These are phyloP conservation scores for Andrena haemorrhoa DNA, from an alignment of 2,888 invertebrate species.

Conservation along the genomic window DNA sequence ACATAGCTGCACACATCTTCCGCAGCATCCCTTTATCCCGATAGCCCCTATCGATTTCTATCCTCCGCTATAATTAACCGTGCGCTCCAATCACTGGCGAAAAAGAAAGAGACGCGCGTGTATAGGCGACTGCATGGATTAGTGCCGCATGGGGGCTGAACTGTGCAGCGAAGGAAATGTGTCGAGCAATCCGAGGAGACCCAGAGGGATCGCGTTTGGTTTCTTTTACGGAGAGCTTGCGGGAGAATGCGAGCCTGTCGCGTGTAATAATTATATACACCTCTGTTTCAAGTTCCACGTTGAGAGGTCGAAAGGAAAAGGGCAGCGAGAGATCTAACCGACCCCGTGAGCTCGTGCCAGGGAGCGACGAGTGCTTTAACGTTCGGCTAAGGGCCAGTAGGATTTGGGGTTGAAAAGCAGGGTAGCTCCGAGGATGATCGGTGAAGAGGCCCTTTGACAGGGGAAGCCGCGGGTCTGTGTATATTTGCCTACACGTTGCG, in stretches of 20 bases:
- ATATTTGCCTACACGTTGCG: conserved; percentile 43
- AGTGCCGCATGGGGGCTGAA: conserved; percentile 50
- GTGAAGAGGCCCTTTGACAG: conserved; percentile 50
- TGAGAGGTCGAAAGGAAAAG: no score
- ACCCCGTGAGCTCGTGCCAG: conserved; percentile 1
- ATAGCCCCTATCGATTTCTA: conserved; percentile 45
- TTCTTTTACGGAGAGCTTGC: conserved; percentile 14
- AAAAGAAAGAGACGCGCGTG: conserved; percentile 3
- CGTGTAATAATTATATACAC: no score
- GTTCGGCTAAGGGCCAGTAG: conserved; percentile 35
- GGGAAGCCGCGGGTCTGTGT: conserved; percentile 38
- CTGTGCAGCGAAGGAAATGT: conserved; percentile 37
- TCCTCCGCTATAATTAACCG: conserved; percentile 52
- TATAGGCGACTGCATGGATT: conserved; percentile 25
- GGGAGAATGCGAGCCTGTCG: conserved; percentile 16
- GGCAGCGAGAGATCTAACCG: conserved; percentile 1
- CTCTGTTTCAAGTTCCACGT: no score
- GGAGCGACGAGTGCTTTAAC: conserved; percentile 10
- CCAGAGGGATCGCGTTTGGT: conserved; percentile 29
- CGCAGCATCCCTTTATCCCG: conserved; percentile 23
- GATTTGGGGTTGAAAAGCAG: conserved; percentile 55
- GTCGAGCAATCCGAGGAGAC: conserved; percentile 12
- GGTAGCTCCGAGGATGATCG: conserved; percentile 26
- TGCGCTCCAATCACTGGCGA: conserved; percentile 45
- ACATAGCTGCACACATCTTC: conserved; percentile 51